Evolutionary conservation across 1,140 invertebrate genomes (phyloP).

Genomic region (Augochlora pura): DNA sequence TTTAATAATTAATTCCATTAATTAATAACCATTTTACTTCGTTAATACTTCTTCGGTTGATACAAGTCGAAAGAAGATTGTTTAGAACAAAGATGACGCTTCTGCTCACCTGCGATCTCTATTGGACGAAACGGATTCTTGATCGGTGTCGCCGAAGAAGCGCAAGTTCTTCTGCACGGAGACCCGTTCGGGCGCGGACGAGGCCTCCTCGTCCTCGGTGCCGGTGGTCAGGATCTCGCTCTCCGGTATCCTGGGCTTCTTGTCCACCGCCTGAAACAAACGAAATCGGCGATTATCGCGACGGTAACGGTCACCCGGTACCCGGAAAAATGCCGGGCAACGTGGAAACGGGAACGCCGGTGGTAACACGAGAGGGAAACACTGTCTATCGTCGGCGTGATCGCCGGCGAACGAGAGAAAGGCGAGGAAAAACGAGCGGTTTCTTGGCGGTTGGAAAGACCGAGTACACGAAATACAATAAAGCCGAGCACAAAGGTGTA

Average conservation of each 20-base stretch:
- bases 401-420: neutral
- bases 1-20: too few species aligned
- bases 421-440: too few species aligned
- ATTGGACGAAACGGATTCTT: conserved; percentile 83
- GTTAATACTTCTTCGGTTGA: too few species aligned
- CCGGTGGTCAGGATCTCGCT: conserved; percentile 78
- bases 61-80: too few species aligned
- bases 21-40: too few species aligned
- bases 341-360: neutral
- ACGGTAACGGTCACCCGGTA: neutral
- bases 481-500: conserved; percentile 57
- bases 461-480: conserved; percentile 19
- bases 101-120: conserved; percentile 73
- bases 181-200: conserved; percentile 74
- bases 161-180: conserved; percentile 85
- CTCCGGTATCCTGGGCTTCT: conserved; percentile 76
- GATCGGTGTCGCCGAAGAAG: conserved; percentile 90
- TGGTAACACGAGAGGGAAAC: neutral
- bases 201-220: conserved; percentile 77
- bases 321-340: neutral
- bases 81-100: neutral
- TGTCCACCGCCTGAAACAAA: conserved; percentile 70
- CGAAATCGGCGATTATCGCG: neutral
- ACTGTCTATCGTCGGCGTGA: neutral
- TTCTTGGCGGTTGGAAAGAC: too few species aligned